Conservation (phyloP, 2,113 vertebrate genomes). For the Tauraco erythrolophus region DNA sequence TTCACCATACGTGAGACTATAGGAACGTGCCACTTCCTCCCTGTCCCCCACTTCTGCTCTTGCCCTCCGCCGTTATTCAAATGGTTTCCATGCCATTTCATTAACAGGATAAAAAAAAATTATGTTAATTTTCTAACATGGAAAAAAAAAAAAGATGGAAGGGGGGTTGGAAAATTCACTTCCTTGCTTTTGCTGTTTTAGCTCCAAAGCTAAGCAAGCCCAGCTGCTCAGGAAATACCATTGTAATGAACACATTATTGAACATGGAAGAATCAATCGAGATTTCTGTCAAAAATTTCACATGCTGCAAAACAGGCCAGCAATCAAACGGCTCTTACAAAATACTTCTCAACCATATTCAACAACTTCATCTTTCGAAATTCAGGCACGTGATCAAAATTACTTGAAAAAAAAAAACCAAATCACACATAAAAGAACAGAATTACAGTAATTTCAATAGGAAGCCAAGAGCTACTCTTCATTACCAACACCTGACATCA, state of each 20-base stretch:
- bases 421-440: too few species aligned
- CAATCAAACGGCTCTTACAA: neutral
- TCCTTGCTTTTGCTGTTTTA: conserved; percentile 58
- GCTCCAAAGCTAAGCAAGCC: conserved; percentile 68
- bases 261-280: conserved; percentile 62
- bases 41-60: neutral
- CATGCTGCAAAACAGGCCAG: conserved; percentile 28
- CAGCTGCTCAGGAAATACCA: conserved; percentile 84
- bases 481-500: neutral
- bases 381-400: neutral
- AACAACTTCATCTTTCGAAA: neutral
- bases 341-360: neutral
- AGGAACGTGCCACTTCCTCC: neutral
- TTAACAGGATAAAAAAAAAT: neutral
- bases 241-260: conserved; percentile 74
- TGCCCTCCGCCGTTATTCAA: neutral
- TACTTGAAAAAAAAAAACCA: neutral
- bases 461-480: neutral
- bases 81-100: neutral
- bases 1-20: neutral
- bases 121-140: neutral
- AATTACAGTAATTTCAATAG: neutral
- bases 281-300: conserved; percentile 53
- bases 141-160: neutral
- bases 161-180: conserved; percentile 32